Conservation (phyloP, 2,797 vertebrate species). For the Poeciliopsis turneri region DNA sequence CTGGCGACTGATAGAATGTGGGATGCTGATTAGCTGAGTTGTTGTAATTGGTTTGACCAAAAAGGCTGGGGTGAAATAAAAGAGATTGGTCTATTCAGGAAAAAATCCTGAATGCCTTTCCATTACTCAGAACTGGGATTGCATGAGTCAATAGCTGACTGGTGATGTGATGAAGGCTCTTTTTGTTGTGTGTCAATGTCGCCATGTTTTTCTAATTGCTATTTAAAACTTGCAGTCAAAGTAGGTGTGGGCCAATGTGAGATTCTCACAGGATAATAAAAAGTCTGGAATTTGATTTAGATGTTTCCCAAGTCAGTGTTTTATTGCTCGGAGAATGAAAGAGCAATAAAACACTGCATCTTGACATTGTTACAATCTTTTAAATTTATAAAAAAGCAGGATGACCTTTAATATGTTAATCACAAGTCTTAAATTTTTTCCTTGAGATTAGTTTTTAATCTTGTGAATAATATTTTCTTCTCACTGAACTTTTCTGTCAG, state of each 20-base stretch:
- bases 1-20: slow-evolving; percentile 32
- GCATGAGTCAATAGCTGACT: slow-evolving; percentile 38
- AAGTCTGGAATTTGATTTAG: neutral
- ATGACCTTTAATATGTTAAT: too few relatives aligned
- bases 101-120: slow-evolving; percentile 32
- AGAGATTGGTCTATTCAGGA: slow-evolving; percentile 25
- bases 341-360: neutral
- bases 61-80: slow-evolving; percentile 53
- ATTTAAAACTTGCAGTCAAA: neutral
- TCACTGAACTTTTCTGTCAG: too few relatives aligned
- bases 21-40: slow-evolving; percentile 59
- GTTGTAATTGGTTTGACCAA: slow-evolving; percentile 56
- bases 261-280: neutral
- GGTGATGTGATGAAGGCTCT: slow-evolving; percentile 9
- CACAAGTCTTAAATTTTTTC: too few relatives aligned
- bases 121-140: slow-evolving; percentile 32
- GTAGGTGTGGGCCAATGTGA: neutral
- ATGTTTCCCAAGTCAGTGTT: neutral
- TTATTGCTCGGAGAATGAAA: neutral
- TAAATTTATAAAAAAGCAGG: too few relatives aligned
- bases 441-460: too few relatives aligned
- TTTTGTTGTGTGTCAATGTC: neutral
- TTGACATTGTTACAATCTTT: too few relatives aligned
- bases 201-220: neutral
- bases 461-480: too few relatives aligned